These are phyloP conservation scores for Bucco capensis DNA, from an alignment of 2,113 vertebrate species.

Conservation along the genomic window DNA sequence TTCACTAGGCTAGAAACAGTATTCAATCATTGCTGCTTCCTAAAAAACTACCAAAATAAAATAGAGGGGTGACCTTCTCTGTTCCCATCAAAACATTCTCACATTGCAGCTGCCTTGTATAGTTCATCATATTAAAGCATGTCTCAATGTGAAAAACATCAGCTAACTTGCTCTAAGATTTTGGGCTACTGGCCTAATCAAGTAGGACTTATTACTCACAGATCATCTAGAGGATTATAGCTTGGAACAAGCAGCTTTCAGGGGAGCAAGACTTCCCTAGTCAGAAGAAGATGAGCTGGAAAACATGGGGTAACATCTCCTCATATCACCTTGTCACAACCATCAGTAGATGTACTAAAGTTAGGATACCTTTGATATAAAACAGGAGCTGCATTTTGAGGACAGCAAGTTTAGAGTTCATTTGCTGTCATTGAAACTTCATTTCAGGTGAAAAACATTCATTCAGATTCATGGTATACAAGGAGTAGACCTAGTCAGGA, in stretches of 20 bases:
- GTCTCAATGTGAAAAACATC: neutral
- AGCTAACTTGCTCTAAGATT: neutral
- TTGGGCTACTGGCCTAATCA: neutral
- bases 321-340: neutral
- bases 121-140: neutral
- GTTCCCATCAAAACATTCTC: neutral
- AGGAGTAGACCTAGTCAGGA: neutral
- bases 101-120: neutral
- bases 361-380: neutral
- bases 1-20: neutral
- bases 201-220: neutral
- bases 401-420: neutral
- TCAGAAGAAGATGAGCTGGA: neutral
- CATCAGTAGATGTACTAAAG: neutral
- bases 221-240: neutral
- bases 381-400: neutral
- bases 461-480: neutral
- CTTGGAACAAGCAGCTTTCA: neutral
- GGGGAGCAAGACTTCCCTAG: neutral
- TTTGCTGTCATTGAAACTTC: too few relatives aligned
- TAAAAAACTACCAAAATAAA: neutral
- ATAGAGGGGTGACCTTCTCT: neutral
- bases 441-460: neutral
- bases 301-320: neutral
- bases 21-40: neutral